phyloP scores from a whole-genome alignment of 53 echinoderm and acorn worm species.

The Holothuria scabra region DNA sequence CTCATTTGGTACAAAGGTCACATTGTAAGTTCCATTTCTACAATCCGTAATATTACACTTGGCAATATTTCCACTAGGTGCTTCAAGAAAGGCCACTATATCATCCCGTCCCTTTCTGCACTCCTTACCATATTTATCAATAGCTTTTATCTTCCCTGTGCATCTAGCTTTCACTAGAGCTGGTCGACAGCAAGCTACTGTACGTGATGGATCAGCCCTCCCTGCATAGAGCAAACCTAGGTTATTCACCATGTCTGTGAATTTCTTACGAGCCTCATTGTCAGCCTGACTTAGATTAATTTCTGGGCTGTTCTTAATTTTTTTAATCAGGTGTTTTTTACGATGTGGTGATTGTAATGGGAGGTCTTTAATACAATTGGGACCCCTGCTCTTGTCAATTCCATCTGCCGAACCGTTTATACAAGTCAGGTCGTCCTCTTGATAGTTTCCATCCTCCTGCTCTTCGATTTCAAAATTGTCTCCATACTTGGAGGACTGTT shows the following conservation, averaged over 20 bases:
- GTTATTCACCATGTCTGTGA: conserved; percentile 67
- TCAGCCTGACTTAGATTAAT: conserved; percentile 74
- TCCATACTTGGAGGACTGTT: background rate
- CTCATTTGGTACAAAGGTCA: conserved; percentile 69
- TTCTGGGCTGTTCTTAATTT: conserved; percentile 45
- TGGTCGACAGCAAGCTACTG: conserved; percentile 71
- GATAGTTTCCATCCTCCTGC: conserved; percentile 36
- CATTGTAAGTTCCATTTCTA: conserved; percentile 82
- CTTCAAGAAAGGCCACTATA: conserved; percentile 61
- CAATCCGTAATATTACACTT: conserved; percentile 73
- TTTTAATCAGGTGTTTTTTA: conserved; percentile 27
- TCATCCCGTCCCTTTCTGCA: conserved; percentile 74
- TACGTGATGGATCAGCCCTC: conserved; percentile 85
- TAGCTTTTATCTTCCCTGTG: conserved; percentile 80
- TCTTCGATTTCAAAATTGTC: conserved; percentile 45
- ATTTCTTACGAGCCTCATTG: conserved; percentile 57
- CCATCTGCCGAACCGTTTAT: background rate
- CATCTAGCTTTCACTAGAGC: conserved; percentile 80
- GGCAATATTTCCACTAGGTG: conserved; percentile 52
- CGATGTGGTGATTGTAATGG: conserved; percentile 5
- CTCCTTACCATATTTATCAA: conserved; percentile 71
- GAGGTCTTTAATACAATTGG: background rate
- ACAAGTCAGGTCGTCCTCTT: background rate
- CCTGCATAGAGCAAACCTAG: conserved; percentile 83
- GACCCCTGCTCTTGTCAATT: background rate